Conservation (phyloP, 2,797 vertebrate species). For the Pangasius djambal region DNA sequence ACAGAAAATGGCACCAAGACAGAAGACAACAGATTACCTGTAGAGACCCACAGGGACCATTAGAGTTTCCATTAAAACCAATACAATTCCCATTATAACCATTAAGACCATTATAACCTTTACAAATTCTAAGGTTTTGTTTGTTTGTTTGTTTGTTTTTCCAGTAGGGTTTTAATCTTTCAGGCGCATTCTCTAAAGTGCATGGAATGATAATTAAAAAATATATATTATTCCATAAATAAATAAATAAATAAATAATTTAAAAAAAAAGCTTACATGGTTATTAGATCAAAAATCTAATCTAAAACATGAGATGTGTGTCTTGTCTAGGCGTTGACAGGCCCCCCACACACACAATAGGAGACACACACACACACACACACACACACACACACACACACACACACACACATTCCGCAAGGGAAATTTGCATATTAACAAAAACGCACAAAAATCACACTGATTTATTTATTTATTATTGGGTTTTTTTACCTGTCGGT, state of each 20-base stretch:
- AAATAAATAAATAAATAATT: too few species aligned
- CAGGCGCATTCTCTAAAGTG: not conserved
- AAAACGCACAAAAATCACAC: not conserved
- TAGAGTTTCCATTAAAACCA: too few species aligned
- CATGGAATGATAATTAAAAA: too few species aligned
- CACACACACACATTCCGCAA: not conserved
- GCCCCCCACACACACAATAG: not conserved
- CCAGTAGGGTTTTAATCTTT: too few species aligned
- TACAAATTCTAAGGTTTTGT: too few species aligned
- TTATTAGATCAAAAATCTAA: not conserved
- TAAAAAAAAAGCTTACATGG: too few species aligned
- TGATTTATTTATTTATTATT: not conserved
- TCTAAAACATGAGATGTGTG: not conserved
- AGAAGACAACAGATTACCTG: too few species aligned
- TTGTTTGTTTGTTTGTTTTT: too few species aligned
- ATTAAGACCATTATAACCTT: too few species aligned
- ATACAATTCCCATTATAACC: too few species aligned
- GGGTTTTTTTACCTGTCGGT: slow-evolving; percentile 12
- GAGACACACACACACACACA: not conserved
- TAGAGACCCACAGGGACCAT: too few species aligned
- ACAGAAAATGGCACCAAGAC: too few species aligned
- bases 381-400: not conserved
- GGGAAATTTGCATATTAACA: not conserved
- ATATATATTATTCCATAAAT: not conserved
- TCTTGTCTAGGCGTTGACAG: not conserved